These are phyloP conservation scores for Pseudorhiza aurosa DNA, from an alignment of 30 jellyfish, hydroid and myxozoan species.

Conservation along the genomic window DNA sequence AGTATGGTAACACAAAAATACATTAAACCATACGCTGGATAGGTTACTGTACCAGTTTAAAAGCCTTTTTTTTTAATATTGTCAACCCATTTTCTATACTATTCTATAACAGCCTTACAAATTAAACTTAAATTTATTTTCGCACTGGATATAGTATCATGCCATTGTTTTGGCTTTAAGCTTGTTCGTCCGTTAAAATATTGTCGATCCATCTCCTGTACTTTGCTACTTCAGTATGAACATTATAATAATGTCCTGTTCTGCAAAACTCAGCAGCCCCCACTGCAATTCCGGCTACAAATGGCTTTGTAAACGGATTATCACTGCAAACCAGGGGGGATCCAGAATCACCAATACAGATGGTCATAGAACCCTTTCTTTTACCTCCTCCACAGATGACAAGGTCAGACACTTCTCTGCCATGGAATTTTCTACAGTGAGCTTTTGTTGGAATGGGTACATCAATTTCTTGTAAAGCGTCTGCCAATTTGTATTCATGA, in stretches of 20 bases:
- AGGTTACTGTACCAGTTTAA: no score
- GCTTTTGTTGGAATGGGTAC: slow-evolving; percentile 31
- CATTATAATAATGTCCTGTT: slow-evolving; percentile 43
- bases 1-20: no score
- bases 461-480: slow-evolving; percentile 53
- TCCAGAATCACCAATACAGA: slow-evolving; percentile 72
- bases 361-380: slow-evolving; percentile 14
- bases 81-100: no score
- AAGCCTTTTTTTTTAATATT: no score
- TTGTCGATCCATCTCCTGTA: slow-evolving; percentile 54
- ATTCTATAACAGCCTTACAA: no score
- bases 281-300: slow-evolving; percentile 46
- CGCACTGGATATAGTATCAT: no score
- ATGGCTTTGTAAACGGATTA: not conserved
- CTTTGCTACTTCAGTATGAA: slow-evolving; percentile 54
- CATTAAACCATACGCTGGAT: no score
- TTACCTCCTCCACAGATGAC: slow-evolving; percentile 59
- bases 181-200: no score
- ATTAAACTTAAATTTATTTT: no score
- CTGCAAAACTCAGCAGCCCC: slow-evolving; percentile 57
- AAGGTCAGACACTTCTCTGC: slow-evolving; percentile 23
- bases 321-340: slow-evolving; percentile 61
- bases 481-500: slow-evolving; percentile 19
- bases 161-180: no score
- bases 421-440: slow-evolving; percentile 33